Base-by-base conservation (phyloP, 1,140 invertebrate species). In the Orussus abietinus region DNA sequence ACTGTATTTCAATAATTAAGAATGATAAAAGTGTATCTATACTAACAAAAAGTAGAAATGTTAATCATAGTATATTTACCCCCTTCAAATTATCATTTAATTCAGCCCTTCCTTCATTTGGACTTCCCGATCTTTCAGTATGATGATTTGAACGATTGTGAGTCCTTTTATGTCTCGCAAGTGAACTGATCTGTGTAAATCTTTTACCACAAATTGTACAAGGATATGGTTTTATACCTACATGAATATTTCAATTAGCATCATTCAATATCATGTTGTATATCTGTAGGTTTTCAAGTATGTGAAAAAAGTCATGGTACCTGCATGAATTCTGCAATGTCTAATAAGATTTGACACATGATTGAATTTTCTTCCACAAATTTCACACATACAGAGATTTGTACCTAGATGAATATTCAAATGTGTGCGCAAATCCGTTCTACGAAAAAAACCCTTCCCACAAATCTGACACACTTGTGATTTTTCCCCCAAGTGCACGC, bases 301-400 rank as follows among this genome's bases (percentile, higher is more conserved):
- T 32, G 6, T n/a, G 12, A 3, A 25, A 25, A 25, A 25, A 6
- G 6, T 25, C 22, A 25, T 36, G 5, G 10, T 42, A 64, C 70
- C 71, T 44, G 71, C 63, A 41, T 76, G 74, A 44, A 62, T 68
- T 49, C 72, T 57, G 33, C 62, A 57, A 31, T 75, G 75, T 22
- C 75, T 60, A 32, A 70, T 74, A 7, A 76, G 50, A 59, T 76
- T 76, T 0, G 74, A 75, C 15, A 72, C 60, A 39, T 76, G 73
- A 49, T 68, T 71, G 30, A 76, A 76, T 40, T 70, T 69, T 20
- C 60, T 56, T 6, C 74, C 74, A 36, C 74, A 76, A 28, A 70
- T 53, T 41, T 75, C 63, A 30, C 74, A 75, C 4, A 75, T 71
- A 18, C 62, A 67, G 29, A 59, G 56, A 45, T 72, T 74, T 17